These are phyloP conservation scores for Aplodontia rufa DNA, from an alignment of 2,113 vertebrate genomes.

Conservation along the genomic window DNA sequence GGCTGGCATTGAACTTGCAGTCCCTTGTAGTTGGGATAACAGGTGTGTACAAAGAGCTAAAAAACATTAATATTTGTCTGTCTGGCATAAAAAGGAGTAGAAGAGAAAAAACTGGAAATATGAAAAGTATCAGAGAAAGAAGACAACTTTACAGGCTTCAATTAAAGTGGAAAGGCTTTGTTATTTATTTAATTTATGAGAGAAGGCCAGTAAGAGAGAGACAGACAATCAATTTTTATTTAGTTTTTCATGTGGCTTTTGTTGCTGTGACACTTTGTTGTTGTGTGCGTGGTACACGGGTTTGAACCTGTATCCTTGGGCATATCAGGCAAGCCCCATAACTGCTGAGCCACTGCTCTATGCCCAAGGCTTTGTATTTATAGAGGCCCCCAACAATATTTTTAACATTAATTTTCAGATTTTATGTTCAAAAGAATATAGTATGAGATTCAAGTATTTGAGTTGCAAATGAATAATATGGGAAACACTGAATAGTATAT, in stretches of 20 bases:
- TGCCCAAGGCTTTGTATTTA: neutral
- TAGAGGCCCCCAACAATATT: neutral
- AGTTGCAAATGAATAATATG: conserved; percentile 6
- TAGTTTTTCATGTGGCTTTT: too few relatives aligned
- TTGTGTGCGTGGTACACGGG: too few relatives aligned
- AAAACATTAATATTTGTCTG: neutral
- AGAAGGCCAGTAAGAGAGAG: too few relatives aligned
- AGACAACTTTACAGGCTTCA: neutral
- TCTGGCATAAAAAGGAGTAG: neutral
- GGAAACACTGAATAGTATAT: neutral
- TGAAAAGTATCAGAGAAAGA: neutral
- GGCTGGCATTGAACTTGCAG: neutral
- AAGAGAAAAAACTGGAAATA: neutral
- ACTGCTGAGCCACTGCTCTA: too few relatives aligned
- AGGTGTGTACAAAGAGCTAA: neutral
- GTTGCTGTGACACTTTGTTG: too few relatives aligned
- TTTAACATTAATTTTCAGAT: conserved; percentile 4
- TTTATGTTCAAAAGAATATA: neutral
- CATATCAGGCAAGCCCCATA: too few relatives aligned
- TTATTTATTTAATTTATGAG: too few relatives aligned
- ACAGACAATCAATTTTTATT: too few relatives aligned
- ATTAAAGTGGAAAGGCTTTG: conserved; percentile 3
- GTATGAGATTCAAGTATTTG: neutral
- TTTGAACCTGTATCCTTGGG: too few relatives aligned
- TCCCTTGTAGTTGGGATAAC: neutral